These are phyloP conservation scores for Amphimallon solstitiale DNA, from an alignment of 2,888 invertebrate species.

Conservation along the genomic window DNA sequence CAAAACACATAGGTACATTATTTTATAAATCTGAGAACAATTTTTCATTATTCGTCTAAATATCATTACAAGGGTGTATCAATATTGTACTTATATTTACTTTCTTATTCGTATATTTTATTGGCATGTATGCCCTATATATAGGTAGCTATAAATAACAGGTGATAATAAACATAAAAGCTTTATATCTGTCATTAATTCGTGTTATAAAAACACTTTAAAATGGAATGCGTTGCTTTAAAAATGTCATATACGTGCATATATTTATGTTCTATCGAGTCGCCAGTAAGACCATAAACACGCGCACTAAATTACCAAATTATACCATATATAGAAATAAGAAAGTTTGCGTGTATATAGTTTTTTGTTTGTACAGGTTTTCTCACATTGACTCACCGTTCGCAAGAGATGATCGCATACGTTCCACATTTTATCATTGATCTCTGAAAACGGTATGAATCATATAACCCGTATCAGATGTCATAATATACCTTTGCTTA, in stretches of 20 bases:
- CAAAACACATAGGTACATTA: no score
- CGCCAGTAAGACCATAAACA: conserved; percentile 20
- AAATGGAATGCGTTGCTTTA: neutral
- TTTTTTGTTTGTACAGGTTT: conserved; percentile 22
- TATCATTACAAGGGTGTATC: no score
- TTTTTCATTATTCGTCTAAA: no score
- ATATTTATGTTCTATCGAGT: neutral
- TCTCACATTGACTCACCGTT: conserved; percentile 27
- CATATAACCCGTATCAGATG: conserved; percentile 14
- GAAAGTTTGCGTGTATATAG: conserved; percentile 19
- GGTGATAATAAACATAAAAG: no score
- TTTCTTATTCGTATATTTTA: no score
- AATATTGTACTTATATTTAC: no score
- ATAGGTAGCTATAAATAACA: no score
- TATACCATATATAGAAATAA: conserved; percentile 34
- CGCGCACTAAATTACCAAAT: conserved; percentile 22
- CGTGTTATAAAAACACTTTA: no score
- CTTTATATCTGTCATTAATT: no score
- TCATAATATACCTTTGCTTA: conserved; percentile 1
- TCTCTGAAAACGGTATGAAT: conserved; percentile 10
- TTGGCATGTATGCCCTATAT: no score
- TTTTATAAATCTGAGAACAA: no score
- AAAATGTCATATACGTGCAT: neutral
- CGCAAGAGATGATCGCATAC: conserved; percentile 35
- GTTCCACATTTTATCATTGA: conserved; percentile 29